Conservation (phyloP, 2,113 vertebrate genomes). For the Scophthalmus maximus region DNA sequence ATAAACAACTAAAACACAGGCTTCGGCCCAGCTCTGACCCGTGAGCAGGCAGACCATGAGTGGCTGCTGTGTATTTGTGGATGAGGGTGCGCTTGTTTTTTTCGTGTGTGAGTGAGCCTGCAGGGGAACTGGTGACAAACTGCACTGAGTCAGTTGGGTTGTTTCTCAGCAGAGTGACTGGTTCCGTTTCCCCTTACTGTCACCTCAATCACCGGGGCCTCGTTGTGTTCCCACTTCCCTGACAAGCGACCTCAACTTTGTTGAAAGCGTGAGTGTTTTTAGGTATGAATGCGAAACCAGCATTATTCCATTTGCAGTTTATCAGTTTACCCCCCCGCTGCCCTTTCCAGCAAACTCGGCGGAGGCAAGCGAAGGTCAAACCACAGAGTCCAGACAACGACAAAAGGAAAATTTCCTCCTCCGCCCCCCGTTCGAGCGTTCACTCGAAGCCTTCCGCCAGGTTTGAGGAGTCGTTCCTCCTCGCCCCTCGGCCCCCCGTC, state of each 20-base stretch:
- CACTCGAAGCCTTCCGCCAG: background rate
- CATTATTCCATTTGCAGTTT: too few relatives aligned
- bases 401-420: conserved; percentile 10
- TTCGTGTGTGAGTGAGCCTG: conserved; percentile 15
- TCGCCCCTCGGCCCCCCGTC: background rate
- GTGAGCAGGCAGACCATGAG: conserved; percentile 23
- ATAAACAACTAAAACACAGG: too few relatives aligned
- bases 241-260: too few relatives aligned
- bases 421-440: background rate
- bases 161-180: background rate
- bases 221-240: background rate
- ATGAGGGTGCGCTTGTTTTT: conserved; percentile 26
- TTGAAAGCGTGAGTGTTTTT: too few relatives aligned
- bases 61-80: conserved; percentile 29
- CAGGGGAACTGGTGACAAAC: conserved; percentile 23
- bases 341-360: background rate
- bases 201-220: conserved; percentile 8
- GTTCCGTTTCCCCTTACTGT: background rate
- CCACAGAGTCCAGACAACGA: conserved; percentile 14
- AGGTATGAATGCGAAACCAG: too few relatives aligned
- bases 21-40: conserved; percentile 44
- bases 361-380: conserved; percentile 2
- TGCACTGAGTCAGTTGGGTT: background rate
- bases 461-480: background rate
- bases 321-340: too few relatives aligned